Base-by-base conservation (phyloP, 2,797 vertebrate species). In the Brachyrhaphis roseni region DNA sequence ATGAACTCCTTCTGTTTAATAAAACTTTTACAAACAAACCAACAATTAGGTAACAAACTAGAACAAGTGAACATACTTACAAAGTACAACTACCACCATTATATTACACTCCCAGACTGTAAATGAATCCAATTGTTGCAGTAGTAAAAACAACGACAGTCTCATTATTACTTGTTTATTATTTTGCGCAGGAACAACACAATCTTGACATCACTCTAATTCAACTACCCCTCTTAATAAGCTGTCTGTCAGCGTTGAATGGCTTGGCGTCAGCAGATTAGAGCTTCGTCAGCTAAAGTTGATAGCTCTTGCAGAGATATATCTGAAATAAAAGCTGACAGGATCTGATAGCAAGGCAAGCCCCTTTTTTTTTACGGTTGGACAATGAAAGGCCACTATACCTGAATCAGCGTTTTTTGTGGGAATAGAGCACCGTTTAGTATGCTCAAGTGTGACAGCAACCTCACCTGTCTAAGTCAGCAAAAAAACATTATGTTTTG, bases 351-450 rank as follows among this genome's bases (percentile, higher is more conserved):
- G 80, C 23, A 74, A 76, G 53, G 77, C 84, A 45, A 80, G 83
- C 77, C 74, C 84, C 31, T 87, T 90, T 91, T 88, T 90, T 91
- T 72, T 93, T 79, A 89, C 90, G 88, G 89, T 91, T 88, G 82
- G 90, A 93, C 88, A 78, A 59, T 89, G 5, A 51, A 68, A 72
- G 87, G 75, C 77, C 20, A 34, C 74, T 75, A 81, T 31, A 4
- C 90, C 94, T 95, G 94, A 96, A 90, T 95, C 91, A 87, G 93
- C 92, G 66, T 82, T 96, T 96, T 81, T 92, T 95, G 94, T 96
- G 96, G 95, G 95, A 96, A 95, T 94, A 89, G 82, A 84, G 90
- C 82, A 55, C 72, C 76, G 85, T 84, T 81, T 84, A 91, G 88
- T 64, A 70, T 75, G 87, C 87, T 95, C 91, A 86, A 90, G 93